Evolutionary conservation across 2,113 vertebrate species (phyloP), one percentile per base, ranked within the genome.

Genomic region (Lynx canadensis): DNA sequence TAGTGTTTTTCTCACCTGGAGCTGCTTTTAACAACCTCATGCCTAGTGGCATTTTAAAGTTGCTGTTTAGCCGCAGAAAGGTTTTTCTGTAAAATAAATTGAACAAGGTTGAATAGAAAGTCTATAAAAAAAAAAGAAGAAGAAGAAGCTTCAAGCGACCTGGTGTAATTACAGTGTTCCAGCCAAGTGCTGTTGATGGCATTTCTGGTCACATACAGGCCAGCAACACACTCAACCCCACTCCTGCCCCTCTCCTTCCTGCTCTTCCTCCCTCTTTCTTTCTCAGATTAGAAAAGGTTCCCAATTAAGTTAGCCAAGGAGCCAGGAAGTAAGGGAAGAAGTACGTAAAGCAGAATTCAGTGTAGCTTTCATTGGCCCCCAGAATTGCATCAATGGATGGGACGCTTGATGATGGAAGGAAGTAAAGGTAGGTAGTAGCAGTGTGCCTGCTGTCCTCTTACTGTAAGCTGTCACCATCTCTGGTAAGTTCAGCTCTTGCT

Each of bases 81-180:
- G 5, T 63, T 71, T 92, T 48, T 84, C 12, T 86, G 31, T 48
- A 79, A 97, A 97, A 93, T 83, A 76, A 85, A 88, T 29, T 78
- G 45, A 92, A 55, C 14, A 79, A 23, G 33, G 29, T 78, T 89
- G 76, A 95, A 41, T 71, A 91, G 16, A 88, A 93, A 10, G 25
- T 55, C 55, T 41, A 91, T 48, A 9, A 31, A 73, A 57, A 48
- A n/a, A 73, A 65, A 50, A 73, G 41, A 41, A 60, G 7, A n/a
- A 73, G 57, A 50, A 88, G 38, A 52, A 57, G 19, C 9, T 14
- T 57, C 23, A 38, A 4, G 71, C 83, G 85, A 74, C 38, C 55
- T 52, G 7, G 5, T 50, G 0, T 92, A 76, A 76, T 89, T 95
- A 38, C 2, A 41, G 11, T 76, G 13, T 63, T 95, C 73, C 55